Conservation (phyloP, 2,797 vertebrate species). For the Sparidentex hasta region DNA sequence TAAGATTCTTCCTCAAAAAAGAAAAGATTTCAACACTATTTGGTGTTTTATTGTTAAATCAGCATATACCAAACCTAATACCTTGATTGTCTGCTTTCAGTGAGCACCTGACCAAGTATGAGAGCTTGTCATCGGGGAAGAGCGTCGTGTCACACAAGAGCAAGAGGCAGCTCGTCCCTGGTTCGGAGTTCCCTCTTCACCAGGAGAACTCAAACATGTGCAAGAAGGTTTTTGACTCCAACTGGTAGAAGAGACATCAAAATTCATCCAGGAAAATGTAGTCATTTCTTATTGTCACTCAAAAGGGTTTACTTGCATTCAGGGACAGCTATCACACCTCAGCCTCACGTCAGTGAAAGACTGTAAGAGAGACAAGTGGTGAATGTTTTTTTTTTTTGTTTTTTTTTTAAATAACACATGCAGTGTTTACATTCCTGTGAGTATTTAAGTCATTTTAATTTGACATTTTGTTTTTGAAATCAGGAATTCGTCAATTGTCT, state of each 20-base stretch:
- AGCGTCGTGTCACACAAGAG: slow-evolving; percentile 80
- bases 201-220: slow-evolving; percentile 99
- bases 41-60: background rate
- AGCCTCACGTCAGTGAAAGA: slow-evolving; percentile 42
- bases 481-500: slow-evolving; percentile 62
- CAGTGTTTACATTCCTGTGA: slow-evolving; percentile 94
- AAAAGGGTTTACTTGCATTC: slow-evolving; percentile 56
- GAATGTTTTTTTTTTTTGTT: slow-evolving; percentile 30
- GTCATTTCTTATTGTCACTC: slow-evolving; percentile 15
- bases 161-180: slow-evolving; percentile 83
- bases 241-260: slow-evolving; percentile 75
- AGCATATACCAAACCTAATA: background rate
- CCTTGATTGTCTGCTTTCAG: slow-evolving; percentile 75
- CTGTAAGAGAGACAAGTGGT: slow-evolving; percentile 39
- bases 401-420: slow-evolving; percentile 72
- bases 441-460: slow-evolving; percentile 90
- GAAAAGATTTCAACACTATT: background rate
- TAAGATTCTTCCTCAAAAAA: background rate
- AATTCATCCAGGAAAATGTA: slow-evolving; percentile 61
- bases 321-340: slow-evolving; percentile 61
- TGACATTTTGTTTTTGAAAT: slow-evolving; percentile 72
- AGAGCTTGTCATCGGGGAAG: slow-evolving; percentile 89
- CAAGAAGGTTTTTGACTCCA: slow-evolving; percentile 88
- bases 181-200: slow-evolving; percentile 95
- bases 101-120: slow-evolving; percentile 88